Evolutionary conservation across 2,797 vertebrate genomes (phyloP).

Genomic region (Choloepus didactylus): DNA sequence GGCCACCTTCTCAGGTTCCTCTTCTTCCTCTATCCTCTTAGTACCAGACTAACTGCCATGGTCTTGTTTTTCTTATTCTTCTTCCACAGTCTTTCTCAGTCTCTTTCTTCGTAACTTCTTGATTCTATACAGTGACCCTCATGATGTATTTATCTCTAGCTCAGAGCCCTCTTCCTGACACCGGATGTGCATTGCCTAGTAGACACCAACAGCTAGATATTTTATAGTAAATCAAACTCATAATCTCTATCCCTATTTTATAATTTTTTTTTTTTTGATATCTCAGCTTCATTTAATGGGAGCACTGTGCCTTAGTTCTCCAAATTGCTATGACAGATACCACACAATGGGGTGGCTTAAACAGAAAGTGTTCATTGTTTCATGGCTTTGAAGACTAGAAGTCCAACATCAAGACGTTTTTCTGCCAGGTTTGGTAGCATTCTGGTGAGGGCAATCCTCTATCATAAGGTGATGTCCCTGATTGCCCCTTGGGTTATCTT

Average conservation of each 20-base stretch:
- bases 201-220: neutral
- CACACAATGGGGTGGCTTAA: too few species aligned
- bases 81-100: neutral
- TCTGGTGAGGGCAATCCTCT: too few species aligned
- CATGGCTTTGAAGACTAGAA: too few species aligned
- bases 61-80: neutral
- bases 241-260: neutral
- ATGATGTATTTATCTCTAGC: neutral
- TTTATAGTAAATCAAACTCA: neutral
- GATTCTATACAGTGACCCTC: neutral
- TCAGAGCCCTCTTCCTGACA: neutral
- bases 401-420: too few species aligned
- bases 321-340: too few species aligned
- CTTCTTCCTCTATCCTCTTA: neutral
- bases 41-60: too few species aligned
- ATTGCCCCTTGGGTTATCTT: too few species aligned
- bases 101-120: neutral
- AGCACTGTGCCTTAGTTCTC: too few species aligned
- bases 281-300: neutral
- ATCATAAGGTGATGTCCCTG: too few species aligned
- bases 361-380: too few species aligned
- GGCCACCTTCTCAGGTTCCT: neutral
- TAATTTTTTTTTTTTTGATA: neutral
- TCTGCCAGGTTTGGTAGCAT: too few species aligned
- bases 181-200: neutral